Percentiles rank a stretch among this genome's conserved stretches.
These are phyloP conservation scores for Myrmophylax atrothorax DNA, from an alignment of 2,113 vertebrate species.

Conservation along the genomic window DNA sequence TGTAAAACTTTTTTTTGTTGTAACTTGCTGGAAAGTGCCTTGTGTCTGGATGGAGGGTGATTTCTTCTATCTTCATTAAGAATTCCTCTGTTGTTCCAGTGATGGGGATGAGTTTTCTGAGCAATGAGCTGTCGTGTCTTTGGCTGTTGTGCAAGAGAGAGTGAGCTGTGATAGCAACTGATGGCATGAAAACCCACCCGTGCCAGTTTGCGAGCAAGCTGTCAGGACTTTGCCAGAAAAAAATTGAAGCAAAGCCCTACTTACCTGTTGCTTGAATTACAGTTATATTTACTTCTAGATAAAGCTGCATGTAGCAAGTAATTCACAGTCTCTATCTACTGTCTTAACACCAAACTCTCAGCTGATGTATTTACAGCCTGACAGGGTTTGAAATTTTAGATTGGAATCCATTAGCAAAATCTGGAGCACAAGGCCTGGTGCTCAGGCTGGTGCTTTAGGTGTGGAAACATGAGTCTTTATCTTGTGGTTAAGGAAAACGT, in stretches of 20 bases:
- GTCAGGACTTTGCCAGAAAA: background rate
- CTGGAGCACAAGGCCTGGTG: background rate
- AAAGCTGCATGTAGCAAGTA: background rate
- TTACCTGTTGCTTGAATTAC: background rate
- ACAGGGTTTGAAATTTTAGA: background rate
- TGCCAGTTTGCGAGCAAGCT: background rate
- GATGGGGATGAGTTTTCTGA: background rate
- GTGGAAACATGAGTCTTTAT: background rate
- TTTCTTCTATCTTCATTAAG: background rate
- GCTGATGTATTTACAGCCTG: conserved; percentile 5
- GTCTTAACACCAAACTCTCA: background rate
- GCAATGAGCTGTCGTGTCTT: background rate
- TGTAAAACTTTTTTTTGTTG: background rate
- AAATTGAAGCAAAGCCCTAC: background rate
- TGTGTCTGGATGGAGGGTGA: background rate
- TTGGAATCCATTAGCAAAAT: background rate
- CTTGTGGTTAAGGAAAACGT: background rate
- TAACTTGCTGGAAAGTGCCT: background rate
- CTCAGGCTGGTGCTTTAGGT: background rate
- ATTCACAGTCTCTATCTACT: background rate
- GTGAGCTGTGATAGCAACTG: background rate
- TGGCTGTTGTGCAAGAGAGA: background rate
- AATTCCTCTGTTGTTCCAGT: background rate
- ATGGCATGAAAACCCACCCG: background rate
- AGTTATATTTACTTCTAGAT: background rate